phyloP scores from a whole-genome alignment of 2,113 vertebrate species.

The Potamarius usumacintae region DNA sequence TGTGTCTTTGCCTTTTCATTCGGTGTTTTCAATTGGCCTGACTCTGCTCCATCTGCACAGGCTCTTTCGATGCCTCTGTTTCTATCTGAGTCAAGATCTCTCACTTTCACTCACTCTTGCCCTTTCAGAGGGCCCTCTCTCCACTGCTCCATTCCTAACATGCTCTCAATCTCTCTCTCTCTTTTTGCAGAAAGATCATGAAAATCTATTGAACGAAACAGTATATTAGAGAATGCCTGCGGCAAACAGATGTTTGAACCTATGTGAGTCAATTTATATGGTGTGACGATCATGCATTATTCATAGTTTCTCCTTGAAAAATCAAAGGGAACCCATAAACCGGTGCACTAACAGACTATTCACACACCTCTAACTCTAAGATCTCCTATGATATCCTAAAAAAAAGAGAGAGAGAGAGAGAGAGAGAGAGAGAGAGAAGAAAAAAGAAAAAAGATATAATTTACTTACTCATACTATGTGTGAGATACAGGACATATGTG shows the following conservation, averaged over 20 bases:
- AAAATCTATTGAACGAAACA: conserved; percentile 53
- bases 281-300: conserved; percentile 63
- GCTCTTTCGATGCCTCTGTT: conserved; percentile 43
- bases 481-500: neutral
- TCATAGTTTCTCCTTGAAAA: conserved; percentile 46
- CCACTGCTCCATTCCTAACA: neutral
- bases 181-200: conserved; percentile 46
- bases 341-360: neutral
- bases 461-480: neutral
- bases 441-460: no score
- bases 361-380: neutral
- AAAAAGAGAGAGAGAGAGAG: no score
- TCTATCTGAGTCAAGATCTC: conserved; percentile 42
- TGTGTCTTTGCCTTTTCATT: conserved; percentile 35
- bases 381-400: neutral
- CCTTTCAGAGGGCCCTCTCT: conserved; percentile 36
- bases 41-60: conserved; percentile 30
- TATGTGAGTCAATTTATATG: conserved; percentile 58
- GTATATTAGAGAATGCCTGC: conserved; percentile 53
- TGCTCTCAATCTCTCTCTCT: conserved; percentile 14
- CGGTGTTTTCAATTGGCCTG: conserved; percentile 23
- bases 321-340: conserved; percentile 63
- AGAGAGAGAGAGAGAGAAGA: no score
- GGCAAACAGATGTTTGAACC: conserved; percentile 59
- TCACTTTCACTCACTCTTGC: conserved; percentile 37